These are phyloP conservation scores for Leptinotarsa juncta DNA, from an alignment of 2,888 invertebrate species.

Conservation along the genomic window DNA sequence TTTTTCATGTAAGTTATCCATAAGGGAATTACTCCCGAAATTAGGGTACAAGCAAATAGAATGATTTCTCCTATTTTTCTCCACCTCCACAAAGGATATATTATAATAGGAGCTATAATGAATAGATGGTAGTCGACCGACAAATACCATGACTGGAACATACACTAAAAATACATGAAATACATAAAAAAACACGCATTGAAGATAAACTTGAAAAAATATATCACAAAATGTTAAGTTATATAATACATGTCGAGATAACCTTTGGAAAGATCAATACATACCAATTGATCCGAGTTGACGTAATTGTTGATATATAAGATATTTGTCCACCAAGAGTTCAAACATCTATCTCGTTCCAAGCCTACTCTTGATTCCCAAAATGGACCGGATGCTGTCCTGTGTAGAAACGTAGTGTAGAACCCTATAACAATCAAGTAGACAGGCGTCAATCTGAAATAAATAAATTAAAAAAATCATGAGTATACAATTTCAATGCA, in stretches of 20 bases:
- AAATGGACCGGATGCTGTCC: slow-evolving; percentile 79
- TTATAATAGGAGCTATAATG: slow-evolving; percentile 75
- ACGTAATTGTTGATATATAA: slow-evolving; percentile 81
- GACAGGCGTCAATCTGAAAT: slow-evolving; percentile 77
- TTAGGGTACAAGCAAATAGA: slow-evolving; percentile 66
- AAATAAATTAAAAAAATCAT: background rate
- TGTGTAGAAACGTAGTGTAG: slow-evolving; percentile 78
- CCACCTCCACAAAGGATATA: slow-evolving; percentile 77
- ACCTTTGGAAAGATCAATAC: slow-evolving; percentile 26
- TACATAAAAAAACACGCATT: background rate
- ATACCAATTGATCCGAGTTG: slow-evolving; percentile 73
- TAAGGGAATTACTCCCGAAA: slow-evolving; percentile 62
- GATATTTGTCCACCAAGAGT: slow-evolving; percentile 81
- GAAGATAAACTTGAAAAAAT: too few relatives aligned
- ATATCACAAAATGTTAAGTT: too few relatives aligned
- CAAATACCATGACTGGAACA: slow-evolving; percentile 81
- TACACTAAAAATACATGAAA: slow-evolving; percentile 68
- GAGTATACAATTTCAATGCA: too few relatives aligned
- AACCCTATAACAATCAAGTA: slow-evolving; percentile 79
- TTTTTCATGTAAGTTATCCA: slow-evolving; percentile 70
- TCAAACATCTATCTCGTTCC: slow-evolving; percentile 72
- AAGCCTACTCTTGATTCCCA: slow-evolving; percentile 74
- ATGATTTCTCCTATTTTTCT: slow-evolving; percentile 70
- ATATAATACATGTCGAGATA: too few relatives aligned
- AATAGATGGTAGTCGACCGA: slow-evolving; percentile 64